Evolutionary conservation across 2,797 vertebrate genomes (phyloP).

Genomic region (Tenualosa ilisha): DNA sequence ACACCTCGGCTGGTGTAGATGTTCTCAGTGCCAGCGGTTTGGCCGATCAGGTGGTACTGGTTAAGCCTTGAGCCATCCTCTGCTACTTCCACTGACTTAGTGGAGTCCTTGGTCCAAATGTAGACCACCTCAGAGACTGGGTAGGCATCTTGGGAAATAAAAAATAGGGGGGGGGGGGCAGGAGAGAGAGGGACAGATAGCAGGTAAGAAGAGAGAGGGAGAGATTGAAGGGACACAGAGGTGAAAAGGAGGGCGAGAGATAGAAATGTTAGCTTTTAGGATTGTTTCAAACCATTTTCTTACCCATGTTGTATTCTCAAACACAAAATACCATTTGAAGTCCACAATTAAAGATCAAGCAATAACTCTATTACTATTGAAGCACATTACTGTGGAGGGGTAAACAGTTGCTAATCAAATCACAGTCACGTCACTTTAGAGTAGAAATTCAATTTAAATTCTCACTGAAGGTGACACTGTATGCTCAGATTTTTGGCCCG

Average conservation of each 20-base stretch:
- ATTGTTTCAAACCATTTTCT: not conserved
- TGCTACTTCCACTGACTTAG: conserved; percentile 92
- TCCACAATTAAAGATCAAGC: too few species aligned
- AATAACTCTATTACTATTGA: too few species aligned
- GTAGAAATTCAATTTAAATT: not conserved
- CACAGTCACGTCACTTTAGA: not conserved
- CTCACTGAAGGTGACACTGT: not conserved
- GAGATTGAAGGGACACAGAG: not conserved
- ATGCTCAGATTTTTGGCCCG: not conserved
- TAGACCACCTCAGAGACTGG: conserved; percentile 95
- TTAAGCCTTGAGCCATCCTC: conserved; percentile 95
- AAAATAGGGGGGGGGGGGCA: too few species aligned
- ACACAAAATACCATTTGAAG: not conserved
- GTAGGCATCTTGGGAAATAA: conserved; percentile 84
- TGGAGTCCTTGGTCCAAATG: conserved; percentile 87
- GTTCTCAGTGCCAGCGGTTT: conserved; percentile 90
- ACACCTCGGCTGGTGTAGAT: conserved; percentile 93
- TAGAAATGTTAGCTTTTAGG: not conserved
- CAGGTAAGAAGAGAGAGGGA: not conserved
- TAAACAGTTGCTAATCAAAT: not conserved
- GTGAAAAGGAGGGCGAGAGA: not conserved
- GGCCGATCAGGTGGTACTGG: conserved; percentile 93
- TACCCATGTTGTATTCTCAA: not conserved
- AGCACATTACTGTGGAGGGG: not conserved
- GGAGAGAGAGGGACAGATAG: not conserved